Evolutionary conservation across 2,797 vertebrate species (phyloP), one percentile per base, ranked within the genome.

Genomic region (Fistularia commersonii): DNA sequence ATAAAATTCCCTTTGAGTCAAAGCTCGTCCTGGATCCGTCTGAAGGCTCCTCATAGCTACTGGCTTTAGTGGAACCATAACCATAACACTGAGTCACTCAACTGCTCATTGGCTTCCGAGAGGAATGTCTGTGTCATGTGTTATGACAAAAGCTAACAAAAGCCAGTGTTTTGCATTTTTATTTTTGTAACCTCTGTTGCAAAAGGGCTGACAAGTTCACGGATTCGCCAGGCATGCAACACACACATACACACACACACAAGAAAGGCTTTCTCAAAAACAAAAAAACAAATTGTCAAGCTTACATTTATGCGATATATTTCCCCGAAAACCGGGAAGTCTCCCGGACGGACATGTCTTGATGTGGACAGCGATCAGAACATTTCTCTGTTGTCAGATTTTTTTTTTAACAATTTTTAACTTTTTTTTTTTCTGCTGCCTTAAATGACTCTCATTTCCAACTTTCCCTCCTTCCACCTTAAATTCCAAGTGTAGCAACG

Each of bases 101-200:
- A 66, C 54, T 68, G 54, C 62, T 72, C 67, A 64, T 54, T 73
- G 71, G 68, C 64, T 74, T 61, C 61, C 58, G 57, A 75, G 56
- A 77, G 57, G 74, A 79, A 80, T 80, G 64, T 77, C 76, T 80
- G 74, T 79, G 78, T 74, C 74, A 80, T 82, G 66, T 85, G 76
- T 82, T 79, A 79, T 75, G 68, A 77, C 63, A 79, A 64, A 66
- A 52, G 66, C 51, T 61, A 76, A 80, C 32, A 5, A 63, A 54
- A 66, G 61, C 42, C 72, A 84, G 59, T 67, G 50, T 81, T 77
- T 76, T 70, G 47, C 51, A 32, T 49, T 77, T 82, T 74, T 69
- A 77, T 72, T 80, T 79, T 75, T 61, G 68, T 61, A 78, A 64
- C 60, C 58, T 45, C 71, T 50, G 59, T 77, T 65, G 63, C 45